Percentiles rank a stretch among this genome's conserved stretches.
phyloP scores from a whole-genome alignment of 2,888 invertebrate genomes.

The Loripinus fragilis region DNA sequence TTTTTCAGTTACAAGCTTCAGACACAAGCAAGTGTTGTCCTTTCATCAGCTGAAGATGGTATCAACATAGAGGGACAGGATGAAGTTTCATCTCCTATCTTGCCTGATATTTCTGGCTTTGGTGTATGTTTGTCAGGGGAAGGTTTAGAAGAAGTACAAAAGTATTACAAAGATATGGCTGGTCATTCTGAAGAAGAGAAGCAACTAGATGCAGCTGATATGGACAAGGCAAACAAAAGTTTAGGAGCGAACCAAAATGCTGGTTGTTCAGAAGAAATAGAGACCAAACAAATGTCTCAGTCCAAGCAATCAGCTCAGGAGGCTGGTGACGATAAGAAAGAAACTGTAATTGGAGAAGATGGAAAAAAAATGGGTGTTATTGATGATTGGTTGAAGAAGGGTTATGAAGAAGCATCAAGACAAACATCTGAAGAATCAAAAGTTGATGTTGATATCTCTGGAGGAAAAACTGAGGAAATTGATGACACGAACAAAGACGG shows the following conservation, averaged over 20 bases:
- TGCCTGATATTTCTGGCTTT: slow-evolving; percentile 37
- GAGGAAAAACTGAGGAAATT: neutral
- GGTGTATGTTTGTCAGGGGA: slow-evolving; percentile 46
- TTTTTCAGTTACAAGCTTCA: slow-evolving; percentile 50
- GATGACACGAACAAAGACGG: neutral
- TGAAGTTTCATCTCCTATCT: neutral
- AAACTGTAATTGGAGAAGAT: neutral
- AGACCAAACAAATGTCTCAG: too few relatives aligned
- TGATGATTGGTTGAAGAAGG: slow-evolving; percentile 15
- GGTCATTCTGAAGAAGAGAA: neutral
- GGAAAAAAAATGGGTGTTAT: neutral
- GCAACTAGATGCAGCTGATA: neutral
- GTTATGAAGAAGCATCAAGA: neutral
- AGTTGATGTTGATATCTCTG: neutral
- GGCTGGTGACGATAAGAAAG: neutral
- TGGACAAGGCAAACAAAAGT: neutral
- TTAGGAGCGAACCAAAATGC: neutral
- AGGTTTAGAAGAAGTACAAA: slow-evolving; percentile 6
- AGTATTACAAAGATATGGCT: slow-evolving; percentile 11
- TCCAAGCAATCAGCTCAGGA: neutral
- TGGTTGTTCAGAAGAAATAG: neutral
- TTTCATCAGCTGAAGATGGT: slow-evolving; percentile 38
- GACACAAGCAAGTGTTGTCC: slow-evolving; percentile 51
- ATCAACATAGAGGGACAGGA: neutral
- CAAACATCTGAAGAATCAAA: neutral